Evolutionary conservation across 2,113 vertebrate genomes (phyloP).

Genomic region (Stomatorhinus ivindoensis): DNA sequence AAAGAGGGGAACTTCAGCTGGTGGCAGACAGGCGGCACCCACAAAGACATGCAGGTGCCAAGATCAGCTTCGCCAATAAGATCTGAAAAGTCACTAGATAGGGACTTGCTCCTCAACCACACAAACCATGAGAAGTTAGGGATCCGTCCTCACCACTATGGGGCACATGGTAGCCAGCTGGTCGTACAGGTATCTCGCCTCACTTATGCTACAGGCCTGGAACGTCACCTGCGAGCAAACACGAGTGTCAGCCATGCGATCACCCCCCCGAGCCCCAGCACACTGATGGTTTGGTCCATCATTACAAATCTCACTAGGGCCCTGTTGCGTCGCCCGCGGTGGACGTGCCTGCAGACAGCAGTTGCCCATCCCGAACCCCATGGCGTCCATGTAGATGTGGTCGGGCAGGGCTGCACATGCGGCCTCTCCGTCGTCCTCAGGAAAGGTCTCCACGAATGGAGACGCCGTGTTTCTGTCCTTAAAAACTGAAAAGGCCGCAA

Average conservation of each 20-base stretch:
- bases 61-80: not conserved
- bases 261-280: not conserved
- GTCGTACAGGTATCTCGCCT: slow-evolving; percentile 95
- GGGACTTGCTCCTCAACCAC: not conserved
- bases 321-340: not conserved
- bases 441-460: slow-evolving; percentile 83
- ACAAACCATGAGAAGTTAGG: not conserved
- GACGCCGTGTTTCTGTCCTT: slow-evolving; percentile 81
- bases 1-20: slow-evolving; percentile 32
- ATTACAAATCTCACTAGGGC: not conserved
- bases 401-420: slow-evolving; percentile 72
- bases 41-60: not conserved
- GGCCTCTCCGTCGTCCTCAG: slow-evolving; percentile 78
- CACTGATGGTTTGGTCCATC: not conserved
- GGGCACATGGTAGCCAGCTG: slow-evolving; percentile 95
- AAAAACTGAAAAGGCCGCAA: slow-evolving; percentile 66
- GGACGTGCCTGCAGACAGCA: slow-evolving; percentile 88
- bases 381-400: slow-evolving; percentile 96
- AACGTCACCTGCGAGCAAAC: slow-evolving; percentile 78
- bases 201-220: slow-evolving; percentile 95
- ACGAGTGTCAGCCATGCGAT: not conserved
- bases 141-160: slow-evolving; percentile 79
- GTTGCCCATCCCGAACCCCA: slow-evolving; percentile 98
- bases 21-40: not conserved
- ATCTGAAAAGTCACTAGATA: too few species aligned